These are phyloP conservation scores for Microtus pennsylvanicus DNA, from an alignment of 2,113 vertebrate species.

Conservation along the genomic window DNA sequence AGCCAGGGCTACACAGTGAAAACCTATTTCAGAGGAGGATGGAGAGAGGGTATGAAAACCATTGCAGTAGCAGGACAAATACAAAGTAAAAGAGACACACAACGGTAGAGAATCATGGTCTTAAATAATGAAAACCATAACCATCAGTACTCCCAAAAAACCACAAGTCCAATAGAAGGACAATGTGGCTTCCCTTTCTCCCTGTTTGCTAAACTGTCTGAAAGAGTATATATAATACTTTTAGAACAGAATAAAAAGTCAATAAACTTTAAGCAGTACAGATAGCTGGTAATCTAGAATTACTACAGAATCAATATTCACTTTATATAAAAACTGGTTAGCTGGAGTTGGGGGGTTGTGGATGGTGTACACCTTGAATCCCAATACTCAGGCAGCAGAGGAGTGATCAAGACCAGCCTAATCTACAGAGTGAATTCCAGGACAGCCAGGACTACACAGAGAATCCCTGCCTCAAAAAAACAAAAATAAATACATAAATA, in stretches of 20 bases:
- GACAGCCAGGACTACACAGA: background rate
- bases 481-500: too few species aligned
- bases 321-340: background rate
- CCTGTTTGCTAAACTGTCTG: constrained; percentile 17
- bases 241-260: constrained; percentile 22
- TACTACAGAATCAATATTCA: background rate
- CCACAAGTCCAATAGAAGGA: background rate
- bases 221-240: constrained; percentile 7
- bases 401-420: background rate
- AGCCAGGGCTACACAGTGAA: background rate
- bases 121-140: background rate
- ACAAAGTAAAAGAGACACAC: constrained; percentile 14
- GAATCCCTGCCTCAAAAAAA: background rate
- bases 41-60: constrained; percentile 39
- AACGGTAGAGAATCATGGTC: background rate
- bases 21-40: background rate
- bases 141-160: background rate
- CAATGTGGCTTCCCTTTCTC: background rate
- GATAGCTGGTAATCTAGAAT: background rate
- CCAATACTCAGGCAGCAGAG: background rate
- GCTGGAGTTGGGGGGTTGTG: background rate
- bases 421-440: background rate
- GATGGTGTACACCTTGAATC: background rate
- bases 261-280: background rate
- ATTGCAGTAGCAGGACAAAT: background rate